Conservation (phyloP, 2,797 vertebrate genomes). For the Tenualosa thibaudeaui region DNA sequence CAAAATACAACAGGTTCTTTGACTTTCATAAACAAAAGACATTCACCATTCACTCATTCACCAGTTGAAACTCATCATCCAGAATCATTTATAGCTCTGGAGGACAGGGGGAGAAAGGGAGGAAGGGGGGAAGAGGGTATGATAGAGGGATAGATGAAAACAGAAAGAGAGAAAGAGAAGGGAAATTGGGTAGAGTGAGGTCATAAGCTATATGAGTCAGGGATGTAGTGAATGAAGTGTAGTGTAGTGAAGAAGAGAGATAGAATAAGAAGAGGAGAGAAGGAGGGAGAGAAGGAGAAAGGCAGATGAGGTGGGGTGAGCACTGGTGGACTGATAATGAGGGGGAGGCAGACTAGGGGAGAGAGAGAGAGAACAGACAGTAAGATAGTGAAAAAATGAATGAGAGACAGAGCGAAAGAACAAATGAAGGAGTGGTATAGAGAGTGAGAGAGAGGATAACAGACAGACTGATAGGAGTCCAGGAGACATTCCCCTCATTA, state of each 20-base stretch:
- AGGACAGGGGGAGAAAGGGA: background rate
- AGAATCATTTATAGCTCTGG: no score
- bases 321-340: background rate
- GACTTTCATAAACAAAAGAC: no score
- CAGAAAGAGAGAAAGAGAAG: background rate
- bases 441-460: slow-evolving; percentile 26
- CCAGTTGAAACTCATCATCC: no score
- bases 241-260: background rate
- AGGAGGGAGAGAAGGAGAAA: background rate
- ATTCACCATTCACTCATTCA: no score
- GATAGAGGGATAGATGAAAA: background rate
- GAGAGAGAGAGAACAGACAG: background rate
- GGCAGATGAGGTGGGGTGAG: background rate
- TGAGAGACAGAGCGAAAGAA: slow-evolving; percentile 6
- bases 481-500: background rate
- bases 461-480: background rate
- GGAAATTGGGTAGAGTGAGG: no score
- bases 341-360: background rate
- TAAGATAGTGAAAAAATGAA: background rate
- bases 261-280: background rate
- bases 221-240: no score
- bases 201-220: no score
- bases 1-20: no score
- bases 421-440: background rate
- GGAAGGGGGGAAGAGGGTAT: no score